Conservation (phyloP, 1,140 invertebrate genomes). For the Heliconius nattereri region DNA sequence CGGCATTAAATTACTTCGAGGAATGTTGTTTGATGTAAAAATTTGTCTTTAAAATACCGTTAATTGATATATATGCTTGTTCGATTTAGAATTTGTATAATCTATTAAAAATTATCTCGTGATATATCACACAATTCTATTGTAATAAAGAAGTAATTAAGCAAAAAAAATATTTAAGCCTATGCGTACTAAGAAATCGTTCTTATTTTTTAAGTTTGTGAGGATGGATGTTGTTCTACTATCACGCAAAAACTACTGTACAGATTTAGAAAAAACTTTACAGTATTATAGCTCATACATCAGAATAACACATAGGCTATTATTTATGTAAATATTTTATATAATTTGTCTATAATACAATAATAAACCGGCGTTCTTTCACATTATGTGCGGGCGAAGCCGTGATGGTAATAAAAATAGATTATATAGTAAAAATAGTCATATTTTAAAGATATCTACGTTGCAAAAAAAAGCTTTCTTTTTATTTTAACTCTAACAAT, state of each 20-base stretch:
- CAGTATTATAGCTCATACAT: no score
- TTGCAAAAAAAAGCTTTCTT: neutral
- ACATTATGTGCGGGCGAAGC: neutral
- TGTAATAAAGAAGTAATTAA: neutral
- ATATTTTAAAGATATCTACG: neutral
- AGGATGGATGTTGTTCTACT: no score
- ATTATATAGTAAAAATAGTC: neutral
- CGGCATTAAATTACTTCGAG: slow-evolving; percentile 19
- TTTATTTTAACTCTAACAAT: neutral
- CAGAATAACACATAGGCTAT: no score
- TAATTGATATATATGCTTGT: slow-evolving; percentile 8
- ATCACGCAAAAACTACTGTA: no score
- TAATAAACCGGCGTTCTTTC: no score
- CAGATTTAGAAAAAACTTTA: no score
- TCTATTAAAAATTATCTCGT: neutral
- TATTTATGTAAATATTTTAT: no score
- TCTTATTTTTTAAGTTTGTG: no score
- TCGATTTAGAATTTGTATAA: neutral
- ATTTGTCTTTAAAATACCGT: slow-evolving; percentile 14
- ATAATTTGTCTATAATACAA: no score
- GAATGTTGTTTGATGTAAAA: slow-evolving; percentile 19
- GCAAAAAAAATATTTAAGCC: no score
- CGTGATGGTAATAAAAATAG: neutral
- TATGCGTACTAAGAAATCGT: no score
- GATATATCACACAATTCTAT: neutral